Evolutionary conservation across 2,888 invertebrate genomes (phyloP).

Genomic region (Cosmorhoe ocellata): DNA sequence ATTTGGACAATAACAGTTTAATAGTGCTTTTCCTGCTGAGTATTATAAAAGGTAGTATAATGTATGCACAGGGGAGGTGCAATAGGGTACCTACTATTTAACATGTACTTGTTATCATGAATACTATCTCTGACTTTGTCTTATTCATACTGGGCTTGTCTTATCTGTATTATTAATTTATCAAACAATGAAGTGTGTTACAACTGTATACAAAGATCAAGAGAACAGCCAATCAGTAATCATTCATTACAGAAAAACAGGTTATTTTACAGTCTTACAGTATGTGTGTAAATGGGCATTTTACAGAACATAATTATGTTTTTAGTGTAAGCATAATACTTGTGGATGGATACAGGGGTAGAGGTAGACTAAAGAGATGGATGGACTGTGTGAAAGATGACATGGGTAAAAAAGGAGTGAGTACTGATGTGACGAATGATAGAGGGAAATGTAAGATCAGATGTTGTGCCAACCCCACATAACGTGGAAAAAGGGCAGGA

Average conservation of each 20-base stretch:
- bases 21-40: background rate
- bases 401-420: no score
- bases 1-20: no score
- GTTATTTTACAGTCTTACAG: no score
- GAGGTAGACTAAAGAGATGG: no score
- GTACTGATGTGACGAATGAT: no score
- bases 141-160: constrained; percentile 28
- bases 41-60: background rate
- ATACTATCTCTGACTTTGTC: constrained; percentile 12
- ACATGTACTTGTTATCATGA: constrained; percentile 13
- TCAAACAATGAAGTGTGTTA: constrained; percentile 29
- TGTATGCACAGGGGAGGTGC: background rate
- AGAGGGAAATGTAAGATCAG: no score
- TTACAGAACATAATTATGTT: background rate
- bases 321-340: background rate
- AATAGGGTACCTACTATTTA: background rate
- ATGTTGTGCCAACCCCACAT: no score
- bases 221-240: background rate
- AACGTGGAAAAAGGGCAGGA: no score
- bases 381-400: no score
- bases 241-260: no score
- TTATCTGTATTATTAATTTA: constrained; percentile 36
- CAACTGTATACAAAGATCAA: background rate
- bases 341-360: no score
- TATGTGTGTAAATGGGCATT: no score